A percentile compares a stretch with the other conserved stretches of the same genome.
phyloP scores from a whole-genome alignment of 2,888 invertebrate species.

The Anorthoa munda region DNA sequence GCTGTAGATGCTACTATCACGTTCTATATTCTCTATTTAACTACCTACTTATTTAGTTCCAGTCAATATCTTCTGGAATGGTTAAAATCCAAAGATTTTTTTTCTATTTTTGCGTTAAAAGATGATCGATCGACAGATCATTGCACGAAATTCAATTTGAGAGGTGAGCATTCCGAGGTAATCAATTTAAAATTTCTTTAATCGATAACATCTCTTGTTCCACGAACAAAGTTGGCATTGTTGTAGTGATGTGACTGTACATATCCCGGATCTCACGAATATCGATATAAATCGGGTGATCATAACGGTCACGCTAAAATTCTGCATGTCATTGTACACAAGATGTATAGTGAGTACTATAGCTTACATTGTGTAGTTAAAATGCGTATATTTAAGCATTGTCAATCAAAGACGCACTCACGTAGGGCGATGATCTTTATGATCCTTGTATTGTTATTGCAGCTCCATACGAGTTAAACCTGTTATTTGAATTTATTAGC shows the following conservation, averaged over 20 bases:
- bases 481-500: constrained; percentile 67
- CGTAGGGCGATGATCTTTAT: constrained; percentile 74
- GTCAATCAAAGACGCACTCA: constrained; percentile 73
- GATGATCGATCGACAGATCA: constrained; percentile 9
- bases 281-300: constrained; percentile 79
- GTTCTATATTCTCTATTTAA: neutral
- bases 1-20: neutral
- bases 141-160: constrained; percentile 14
- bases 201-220: constrained; percentile 72
- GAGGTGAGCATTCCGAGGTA: constrained; percentile 28
- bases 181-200: constrained; percentile 73
- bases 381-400: constrained; percentile 69
- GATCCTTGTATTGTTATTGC: constrained; percentile 71
- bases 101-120: constrained; percentile 1
- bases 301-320: constrained; percentile 79
- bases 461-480: constrained; percentile 70
- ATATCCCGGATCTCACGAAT: constrained; percentile 79
- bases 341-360: constrained; percentile 53
- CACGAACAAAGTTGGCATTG: constrained; percentile 77
- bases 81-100: neutral
- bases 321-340: constrained; percentile 57
- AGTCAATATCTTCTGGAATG: neutral
- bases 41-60: neutral
- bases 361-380: constrained; percentile 59
- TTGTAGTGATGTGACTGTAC: constrained; percentile 62